Percentiles rank a stretch among this genome's conserved stretches.
Conservation (phyloP, 2,888 invertebrate genomes). For the Axea sp. region DNA sequence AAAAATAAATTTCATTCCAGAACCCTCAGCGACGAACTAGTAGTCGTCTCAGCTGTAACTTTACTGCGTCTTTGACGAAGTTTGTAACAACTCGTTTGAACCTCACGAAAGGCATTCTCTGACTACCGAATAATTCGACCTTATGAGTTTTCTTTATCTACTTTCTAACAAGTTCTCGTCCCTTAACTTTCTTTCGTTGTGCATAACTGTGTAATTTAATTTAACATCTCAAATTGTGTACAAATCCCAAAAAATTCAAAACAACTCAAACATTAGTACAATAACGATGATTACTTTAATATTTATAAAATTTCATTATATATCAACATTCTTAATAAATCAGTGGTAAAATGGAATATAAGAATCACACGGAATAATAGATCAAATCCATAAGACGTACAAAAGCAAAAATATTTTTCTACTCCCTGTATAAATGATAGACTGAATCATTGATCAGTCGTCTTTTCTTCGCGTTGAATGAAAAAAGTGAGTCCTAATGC, state of each 20-base stretch:
- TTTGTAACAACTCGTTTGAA: slow-evolving; percentile 74
- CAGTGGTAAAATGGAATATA: slow-evolving; percentile 26
- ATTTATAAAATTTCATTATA: slow-evolving; percentile 1
- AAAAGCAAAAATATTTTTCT: slow-evolving; percentile 70
- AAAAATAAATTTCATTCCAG: slow-evolving; percentile 61
- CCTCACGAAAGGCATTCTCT: slow-evolving; percentile 65
- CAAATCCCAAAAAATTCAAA: too few species aligned
- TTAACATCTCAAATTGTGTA: too few species aligned
- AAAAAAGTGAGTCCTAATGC: slow-evolving; percentile 69
- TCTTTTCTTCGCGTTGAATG: slow-evolving; percentile 64
- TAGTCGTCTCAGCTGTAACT: slow-evolving; percentile 66
- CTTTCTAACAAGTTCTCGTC: slow-evolving; percentile 37
- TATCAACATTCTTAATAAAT: slow-evolving; percentile 3
- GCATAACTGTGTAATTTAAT: too few species aligned
- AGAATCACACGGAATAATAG: slow-evolving; percentile 20
- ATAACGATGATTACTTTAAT: too few species aligned
- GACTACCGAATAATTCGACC: slow-evolving; percentile 43
- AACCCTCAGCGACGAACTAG: slow-evolving; percentile 18
- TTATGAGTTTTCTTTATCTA: slow-evolving; percentile 46
- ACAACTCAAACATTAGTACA: too few species aligned
- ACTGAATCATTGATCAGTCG: slow-evolving; percentile 77
- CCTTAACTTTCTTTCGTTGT: too few species aligned
- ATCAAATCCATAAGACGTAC: slow-evolving; percentile 8
- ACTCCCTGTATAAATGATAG: slow-evolving; percentile 75
- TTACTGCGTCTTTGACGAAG: slow-evolving; percentile 71